Conservation (phyloP, 1,140 invertebrate species). For the Atta texana region DNA sequence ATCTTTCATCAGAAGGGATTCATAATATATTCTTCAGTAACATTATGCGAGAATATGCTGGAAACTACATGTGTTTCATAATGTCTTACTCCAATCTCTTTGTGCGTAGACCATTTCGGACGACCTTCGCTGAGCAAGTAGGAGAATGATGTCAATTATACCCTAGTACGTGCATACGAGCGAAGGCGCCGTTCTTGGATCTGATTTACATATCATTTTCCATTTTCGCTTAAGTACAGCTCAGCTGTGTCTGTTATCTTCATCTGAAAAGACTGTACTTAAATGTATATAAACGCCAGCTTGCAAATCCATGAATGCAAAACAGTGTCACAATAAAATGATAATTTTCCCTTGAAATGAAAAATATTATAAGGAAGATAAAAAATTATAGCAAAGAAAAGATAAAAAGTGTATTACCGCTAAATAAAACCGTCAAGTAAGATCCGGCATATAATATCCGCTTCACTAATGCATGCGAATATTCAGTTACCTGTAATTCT, state of each 20-base stretch:
- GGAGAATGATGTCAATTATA: conserved; percentile 56
- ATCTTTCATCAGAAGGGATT: background rate
- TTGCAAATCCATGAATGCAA: background rate
- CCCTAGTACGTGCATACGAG: background rate
- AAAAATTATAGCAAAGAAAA: background rate
- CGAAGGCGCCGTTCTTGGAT: conserved; percentile 45
- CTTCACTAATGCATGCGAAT: background rate
- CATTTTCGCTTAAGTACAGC: conserved; percentile 44
- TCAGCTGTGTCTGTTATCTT: conserved; percentile 29
- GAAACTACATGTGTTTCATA: background rate
- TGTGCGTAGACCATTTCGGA: conserved; percentile 39
- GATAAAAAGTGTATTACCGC: background rate
- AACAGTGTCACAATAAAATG: background rate
- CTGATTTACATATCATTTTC: conserved; percentile 57
- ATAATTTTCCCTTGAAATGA: background rate
- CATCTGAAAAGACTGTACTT: background rate
- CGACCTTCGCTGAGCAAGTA: conserved; percentile 46
- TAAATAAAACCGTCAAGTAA: background rate
- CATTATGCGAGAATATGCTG: background rate
- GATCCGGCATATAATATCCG: background rate
- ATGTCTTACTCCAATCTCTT: conserved; percentile 45
- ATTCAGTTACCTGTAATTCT: background rate
- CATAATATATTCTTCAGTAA: background rate
- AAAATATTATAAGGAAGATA: background rate
- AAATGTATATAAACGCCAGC: background rate